Base-by-base conservation (phyloP, 1,140 invertebrate genomes). In the Mamestra configurata region DNA sequence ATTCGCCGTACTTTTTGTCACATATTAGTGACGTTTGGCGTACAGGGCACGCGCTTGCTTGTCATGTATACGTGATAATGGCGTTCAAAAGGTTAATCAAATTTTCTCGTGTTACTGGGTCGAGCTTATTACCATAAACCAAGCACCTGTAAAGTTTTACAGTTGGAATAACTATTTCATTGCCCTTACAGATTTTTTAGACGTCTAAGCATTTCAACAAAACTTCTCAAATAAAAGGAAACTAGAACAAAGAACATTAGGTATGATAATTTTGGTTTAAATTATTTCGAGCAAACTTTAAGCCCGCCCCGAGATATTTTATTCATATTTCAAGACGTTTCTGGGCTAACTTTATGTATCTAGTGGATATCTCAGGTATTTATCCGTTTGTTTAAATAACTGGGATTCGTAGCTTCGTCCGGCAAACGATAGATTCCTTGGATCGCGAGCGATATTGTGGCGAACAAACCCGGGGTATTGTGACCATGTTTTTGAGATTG, bases 401-500 rank as follows among this genome's bases (percentile, higher is more conserved):
- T 7, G 40, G 22, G 11, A 49, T 22, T 27, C 22, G 22, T 22
- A 40, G 37, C 40, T 70, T 59, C 24, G 55, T 43, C 66, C 7
- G 64, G 49, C 64, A 68, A 72, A 53, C 27, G 70, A 72, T 55
- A 72, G 70, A 72, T 72, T 72, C 70, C n/a, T 37, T 35, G 46
- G 49, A 72, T 72, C 49, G 22, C 68, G 24, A 37, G 18, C 66
- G 11, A 55, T 53, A 72, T 72, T 72, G 70, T 55, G n/a, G 24
- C 15, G 64, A 13, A 49, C 64, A 46, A 46, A 68, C 40, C 10
- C 22, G 10, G n/a, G 1, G 18, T 68, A 68, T 11, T 43, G 35
- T 43, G 35, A 68, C 64, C 37, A 49, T 68, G 10, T 0, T 46
- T 53, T 46, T 13, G 20, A 22, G 13, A 1, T 20, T 31, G 27